A percentile compares a stretch with the other conserved stretches of the same genome.
Evolutionary conservation across 37 sponge, comb jelly and placozoan genomes (phyloP).

Genomic region (Halisarca cf. caerulea): DNA sequence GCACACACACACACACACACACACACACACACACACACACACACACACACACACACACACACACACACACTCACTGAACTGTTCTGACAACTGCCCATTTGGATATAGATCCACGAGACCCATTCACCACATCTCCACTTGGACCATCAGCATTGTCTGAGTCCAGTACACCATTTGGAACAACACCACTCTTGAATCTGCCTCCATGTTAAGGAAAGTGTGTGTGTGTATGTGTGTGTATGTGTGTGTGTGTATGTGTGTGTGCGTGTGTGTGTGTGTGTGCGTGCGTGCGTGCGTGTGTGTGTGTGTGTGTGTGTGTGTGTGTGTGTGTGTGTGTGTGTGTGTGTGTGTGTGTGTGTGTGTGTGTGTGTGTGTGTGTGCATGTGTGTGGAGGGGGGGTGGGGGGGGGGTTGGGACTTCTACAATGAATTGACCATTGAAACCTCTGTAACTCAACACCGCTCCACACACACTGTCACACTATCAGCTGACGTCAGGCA

Average conservation of each 20-base stretch:
- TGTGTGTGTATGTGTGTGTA: slow-evolving; percentile 23
- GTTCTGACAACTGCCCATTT: background rate
- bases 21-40: slow-evolving; percentile 16
- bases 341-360: background rate
- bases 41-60: slow-evolving; percentile 11
- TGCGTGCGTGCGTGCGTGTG: background rate
- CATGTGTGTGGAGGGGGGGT: background rate
- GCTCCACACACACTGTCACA: too few relatives aligned
- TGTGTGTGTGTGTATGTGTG: background rate
- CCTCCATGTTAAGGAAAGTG: background rate
- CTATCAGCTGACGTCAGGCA: too few relatives aligned
- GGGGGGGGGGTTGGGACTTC: too few relatives aligned
- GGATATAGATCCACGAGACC: background rate
- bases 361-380: slow-evolving; percentile 10
- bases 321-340: background rate
- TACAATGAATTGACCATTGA: too few relatives aligned
- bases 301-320: background rate
- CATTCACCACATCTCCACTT: background rate
- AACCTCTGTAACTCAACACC: too few relatives aligned
- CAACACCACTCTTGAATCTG: background rate
- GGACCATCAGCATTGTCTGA: background rate
- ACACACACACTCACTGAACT: slow-evolving; percentile 4
- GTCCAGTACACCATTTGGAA: too few relatives aligned
- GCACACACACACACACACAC: background rate
- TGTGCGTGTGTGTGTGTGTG: slow-evolving; percentile 18